A percentile compares a stretch with the other conserved stretches of the same genome.
phyloP scores from a whole-genome alignment of 2,888 invertebrate genomes.

The Cynaeus angustus region DNA sequence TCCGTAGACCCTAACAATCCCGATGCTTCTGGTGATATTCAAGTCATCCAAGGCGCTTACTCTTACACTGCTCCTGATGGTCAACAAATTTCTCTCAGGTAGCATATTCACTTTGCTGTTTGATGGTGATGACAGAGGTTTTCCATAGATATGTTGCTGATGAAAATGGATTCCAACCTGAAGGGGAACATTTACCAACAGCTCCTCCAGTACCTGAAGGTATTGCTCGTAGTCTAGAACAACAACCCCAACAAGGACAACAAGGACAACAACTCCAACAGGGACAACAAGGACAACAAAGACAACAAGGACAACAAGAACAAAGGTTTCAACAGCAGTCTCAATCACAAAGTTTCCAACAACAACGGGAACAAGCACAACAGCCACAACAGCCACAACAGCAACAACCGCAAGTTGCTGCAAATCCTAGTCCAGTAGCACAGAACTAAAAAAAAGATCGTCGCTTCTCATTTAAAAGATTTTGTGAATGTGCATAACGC shows the following conservation, averaged over 20 bases:
- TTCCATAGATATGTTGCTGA: constrained; percentile 78
- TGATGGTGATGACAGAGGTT: background rate
- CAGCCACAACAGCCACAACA: constrained; percentile 9
- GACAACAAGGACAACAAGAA: background rate
- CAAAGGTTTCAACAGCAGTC: background rate
- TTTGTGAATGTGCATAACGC: too few relatives aligned
- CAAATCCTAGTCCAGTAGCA: constrained; percentile 18
- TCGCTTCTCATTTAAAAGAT: background rate
- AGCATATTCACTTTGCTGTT: constrained; percentile 51
- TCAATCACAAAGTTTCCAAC: too few relatives aligned
- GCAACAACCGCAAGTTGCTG: constrained; percentile 22
- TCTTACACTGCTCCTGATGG: constrained; percentile 83
- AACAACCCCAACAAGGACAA: constrained; percentile 45
- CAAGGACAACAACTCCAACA: too few relatives aligned
- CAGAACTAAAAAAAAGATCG: constrained; percentile 8
- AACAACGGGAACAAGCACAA: constrained; percentile 1
- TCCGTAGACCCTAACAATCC: constrained; percentile 45
- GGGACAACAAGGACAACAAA: constrained; percentile 23
- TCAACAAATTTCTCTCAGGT: constrained; percentile 77
- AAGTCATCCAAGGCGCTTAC: constrained; percentile 80
- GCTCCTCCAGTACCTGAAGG: constrained; percentile 70
- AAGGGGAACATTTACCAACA: constrained; percentile 79
- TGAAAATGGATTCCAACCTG: constrained; percentile 82
- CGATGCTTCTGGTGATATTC: constrained; percentile 74
- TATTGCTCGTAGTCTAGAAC: constrained; percentile 52